Evolutionary conservation across 2,113 vertebrate genomes (phyloP).

Genomic region (Peromyscus polionotus): DNA sequence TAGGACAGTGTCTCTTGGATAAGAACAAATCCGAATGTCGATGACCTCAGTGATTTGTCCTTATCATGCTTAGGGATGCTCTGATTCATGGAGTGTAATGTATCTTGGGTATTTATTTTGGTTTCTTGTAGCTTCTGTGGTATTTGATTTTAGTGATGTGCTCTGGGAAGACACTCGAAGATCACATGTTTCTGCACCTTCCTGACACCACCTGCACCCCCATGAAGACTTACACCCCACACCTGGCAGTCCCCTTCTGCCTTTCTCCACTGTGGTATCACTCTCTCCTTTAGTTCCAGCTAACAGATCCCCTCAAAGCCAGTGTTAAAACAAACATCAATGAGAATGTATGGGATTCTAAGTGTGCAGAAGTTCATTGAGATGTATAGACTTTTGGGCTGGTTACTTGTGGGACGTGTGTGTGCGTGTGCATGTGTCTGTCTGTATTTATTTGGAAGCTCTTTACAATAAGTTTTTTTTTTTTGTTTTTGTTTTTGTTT

Average conservation of each 20-base stretch:
- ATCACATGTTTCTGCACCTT: not conserved
- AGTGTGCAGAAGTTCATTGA: not conserved
- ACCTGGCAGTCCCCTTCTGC: not conserved
- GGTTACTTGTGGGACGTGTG: not conserved
- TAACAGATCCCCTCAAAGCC: slow-evolving; percentile 12
- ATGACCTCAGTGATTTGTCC: not conserved
- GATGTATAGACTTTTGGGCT: not conserved
- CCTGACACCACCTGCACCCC: not conserved
- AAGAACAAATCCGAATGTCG: slow-evolving; percentile 44
- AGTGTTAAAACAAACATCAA: not conserved
- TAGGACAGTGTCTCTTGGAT: not conserved
- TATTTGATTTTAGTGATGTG: not conserved
- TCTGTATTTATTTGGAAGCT: not conserved
- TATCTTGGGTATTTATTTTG: slow-evolving; percentile 18
- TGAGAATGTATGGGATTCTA: not conserved
- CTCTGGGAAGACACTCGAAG: not conserved
- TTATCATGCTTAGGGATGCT: not conserved
- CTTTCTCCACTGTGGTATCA: not conserved
- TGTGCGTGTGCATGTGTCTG: not conserved
- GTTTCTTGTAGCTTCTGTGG: not conserved
- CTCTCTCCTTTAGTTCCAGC: slow-evolving; percentile 1
- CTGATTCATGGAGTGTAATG: not conserved
- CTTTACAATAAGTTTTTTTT: not conserved
- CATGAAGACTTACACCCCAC: not conserved
- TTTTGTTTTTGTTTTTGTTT: too few species aligned